phyloP scores from a whole-genome alignment of 1,140 invertebrate species.

The Harlomillsia oculata region DNA sequence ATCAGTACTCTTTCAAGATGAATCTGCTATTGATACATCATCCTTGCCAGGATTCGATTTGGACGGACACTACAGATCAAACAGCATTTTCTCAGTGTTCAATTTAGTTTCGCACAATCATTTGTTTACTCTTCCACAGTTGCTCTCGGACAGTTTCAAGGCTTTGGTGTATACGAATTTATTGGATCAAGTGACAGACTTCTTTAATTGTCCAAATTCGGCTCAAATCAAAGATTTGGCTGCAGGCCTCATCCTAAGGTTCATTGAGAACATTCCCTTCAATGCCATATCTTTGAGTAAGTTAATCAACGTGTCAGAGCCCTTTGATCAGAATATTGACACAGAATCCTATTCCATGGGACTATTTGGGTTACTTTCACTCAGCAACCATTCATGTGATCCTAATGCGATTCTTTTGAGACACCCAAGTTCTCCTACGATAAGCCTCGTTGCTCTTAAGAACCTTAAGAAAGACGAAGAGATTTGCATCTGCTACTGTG shows the following conservation, averaged over 20 bases:
- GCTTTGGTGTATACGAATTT: not conserved
- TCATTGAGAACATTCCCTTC: slow-evolving; percentile 16
- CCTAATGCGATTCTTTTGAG: slow-evolving; percentile 12
- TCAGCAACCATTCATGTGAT: slow-evolving; percentile 23
- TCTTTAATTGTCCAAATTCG: too few species aligned
- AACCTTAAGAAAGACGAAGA: slow-evolving; percentile 10
- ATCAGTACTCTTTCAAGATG: not conserved
- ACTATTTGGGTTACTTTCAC: slow-evolving; percentile 6
- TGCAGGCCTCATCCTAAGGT: not conserved
- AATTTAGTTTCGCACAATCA: not conserved
- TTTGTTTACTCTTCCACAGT: not conserved
- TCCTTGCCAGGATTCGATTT: not conserved
- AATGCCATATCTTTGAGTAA: slow-evolving; percentile 21
- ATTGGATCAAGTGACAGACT: not conserved
- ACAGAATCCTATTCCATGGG: slow-evolving; percentile 12
- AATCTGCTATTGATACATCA: not conserved
- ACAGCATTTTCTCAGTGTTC: not conserved
- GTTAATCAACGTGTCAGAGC: not conserved
- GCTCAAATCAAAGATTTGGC: slow-evolving; percentile 10
- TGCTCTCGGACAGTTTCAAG: not conserved
- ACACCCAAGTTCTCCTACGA: slow-evolving; percentile 1
- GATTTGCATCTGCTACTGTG: slow-evolving; percentile 13
- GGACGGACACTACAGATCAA: not conserved
- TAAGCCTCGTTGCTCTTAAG: slow-evolving; percentile 11
- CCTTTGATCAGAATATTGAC: not conserved